These are phyloP conservation scores for Hirtodrosophila confusa DNA, from an alignment of 2,888 invertebrate species.

Conservation along the genomic window DNA sequence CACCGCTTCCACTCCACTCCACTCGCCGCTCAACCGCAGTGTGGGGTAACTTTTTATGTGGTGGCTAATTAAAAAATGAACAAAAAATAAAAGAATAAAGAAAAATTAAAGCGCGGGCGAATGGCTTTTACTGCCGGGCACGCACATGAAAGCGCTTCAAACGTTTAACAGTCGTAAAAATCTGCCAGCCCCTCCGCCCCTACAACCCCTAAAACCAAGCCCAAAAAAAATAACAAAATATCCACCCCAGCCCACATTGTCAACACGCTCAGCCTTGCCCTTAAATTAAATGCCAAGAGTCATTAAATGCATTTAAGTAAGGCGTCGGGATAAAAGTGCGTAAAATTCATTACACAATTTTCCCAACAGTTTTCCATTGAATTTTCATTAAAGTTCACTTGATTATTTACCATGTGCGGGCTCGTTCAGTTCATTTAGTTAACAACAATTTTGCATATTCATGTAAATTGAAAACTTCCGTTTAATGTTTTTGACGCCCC, in stretches of 20 bases:
- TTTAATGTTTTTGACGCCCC: conserved; percentile 34
- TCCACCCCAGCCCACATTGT: conserved; percentile 10
- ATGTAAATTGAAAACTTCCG: conserved; percentile 72
- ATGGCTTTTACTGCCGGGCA: conserved; percentile 38
- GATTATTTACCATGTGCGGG: conserved; percentile 36
- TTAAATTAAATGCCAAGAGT: conserved; percentile 54
- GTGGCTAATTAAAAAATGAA: conserved; percentile 75
- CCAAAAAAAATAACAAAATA: too few relatives aligned
- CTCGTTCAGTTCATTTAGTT: conserved; percentile 30
- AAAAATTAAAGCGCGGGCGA: conserved; percentile 20
- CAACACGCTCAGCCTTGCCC: conserved; percentile 16
- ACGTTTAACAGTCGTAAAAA: conserved; percentile 69
- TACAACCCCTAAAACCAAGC: background rate
- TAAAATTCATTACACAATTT: conserved; percentile 39
- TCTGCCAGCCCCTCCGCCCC: conserved; percentile 12
- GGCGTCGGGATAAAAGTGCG: conserved; percentile 35
- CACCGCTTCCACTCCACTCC: background rate
- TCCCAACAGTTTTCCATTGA: conserved; percentile 37
- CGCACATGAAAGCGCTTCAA: conserved; percentile 59
- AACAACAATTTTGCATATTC: conserved; percentile 47
- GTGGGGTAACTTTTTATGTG: conserved; percentile 68
- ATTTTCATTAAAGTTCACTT: conserved; percentile 47
- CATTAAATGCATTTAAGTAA: conserved; percentile 55
- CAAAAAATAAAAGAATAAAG: conserved; percentile 21
- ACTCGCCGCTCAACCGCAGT: conserved; percentile 15